A percentile compares a stretch with the other conserved stretches of the same genome.
These are phyloP conservation scores for Sminthurides aquaticus DNA, from an alignment of 2,888 invertebrate species.

Conservation along the genomic window DNA sequence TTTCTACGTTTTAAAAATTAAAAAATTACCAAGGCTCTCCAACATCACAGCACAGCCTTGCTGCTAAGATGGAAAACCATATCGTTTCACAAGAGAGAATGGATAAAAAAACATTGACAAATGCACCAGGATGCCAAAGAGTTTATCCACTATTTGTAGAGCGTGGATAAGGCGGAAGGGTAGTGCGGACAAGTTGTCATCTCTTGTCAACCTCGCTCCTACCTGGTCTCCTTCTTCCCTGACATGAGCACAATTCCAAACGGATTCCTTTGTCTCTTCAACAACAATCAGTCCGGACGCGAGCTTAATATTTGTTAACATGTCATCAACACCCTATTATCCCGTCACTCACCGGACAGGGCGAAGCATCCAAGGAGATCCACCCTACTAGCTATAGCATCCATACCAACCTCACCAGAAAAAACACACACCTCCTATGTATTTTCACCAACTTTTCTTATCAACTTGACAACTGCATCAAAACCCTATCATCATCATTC, in stretches of 20 bases:
- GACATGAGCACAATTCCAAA: constrained; percentile 31
- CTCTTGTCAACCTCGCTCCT: constrained; percentile 20
- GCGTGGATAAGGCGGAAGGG: constrained; percentile 2
- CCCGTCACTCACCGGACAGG: constrained; percentile 34
- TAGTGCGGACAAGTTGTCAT: constrained; percentile 22
- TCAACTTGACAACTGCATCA: background rate
- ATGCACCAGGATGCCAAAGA: no score
- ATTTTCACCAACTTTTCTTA: no score
- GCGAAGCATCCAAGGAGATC: no score
- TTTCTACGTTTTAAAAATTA: no score
- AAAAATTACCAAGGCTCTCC: no score
- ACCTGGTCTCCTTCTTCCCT: constrained; percentile 16
- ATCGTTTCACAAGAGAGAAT: no score
- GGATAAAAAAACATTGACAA: no score
- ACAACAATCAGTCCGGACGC: constrained; percentile 28
- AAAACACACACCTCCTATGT: no score
- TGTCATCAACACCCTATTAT: constrained; percentile 42
- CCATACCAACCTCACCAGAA: no score
- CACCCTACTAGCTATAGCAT: no score
- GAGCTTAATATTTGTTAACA: constrained; percentile 38
- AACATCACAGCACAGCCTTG: no score
- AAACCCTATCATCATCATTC: background rate
- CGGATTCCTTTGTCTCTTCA: constrained; percentile 28
- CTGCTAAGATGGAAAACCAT: no score
- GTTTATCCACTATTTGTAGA: background rate